A percentile compares a stretch with the other conserved stretches of the same genome.
Evolutionary conservation across 2,113 vertebrate species (phyloP).

Genomic region (Sylvietta virens): DNA sequence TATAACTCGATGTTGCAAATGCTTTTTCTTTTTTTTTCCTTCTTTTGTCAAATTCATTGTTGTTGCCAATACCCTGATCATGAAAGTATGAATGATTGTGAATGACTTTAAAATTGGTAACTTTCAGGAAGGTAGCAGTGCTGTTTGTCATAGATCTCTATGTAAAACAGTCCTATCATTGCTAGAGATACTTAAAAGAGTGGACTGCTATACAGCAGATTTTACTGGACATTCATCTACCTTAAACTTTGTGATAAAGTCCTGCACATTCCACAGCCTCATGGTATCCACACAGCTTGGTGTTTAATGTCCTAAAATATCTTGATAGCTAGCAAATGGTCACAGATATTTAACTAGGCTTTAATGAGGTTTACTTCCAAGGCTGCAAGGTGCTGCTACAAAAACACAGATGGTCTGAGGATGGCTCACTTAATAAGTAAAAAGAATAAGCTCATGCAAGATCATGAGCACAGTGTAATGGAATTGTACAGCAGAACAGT

Average conservation of each 20-base stretch:
- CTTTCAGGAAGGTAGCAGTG: not conserved
- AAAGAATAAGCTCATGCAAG: not conserved
- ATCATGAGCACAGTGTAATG: not conserved
- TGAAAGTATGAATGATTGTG: not conserved
- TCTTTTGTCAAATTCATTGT: not conserved
- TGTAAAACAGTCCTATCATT: not conserved
- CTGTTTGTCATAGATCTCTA: not conserved
- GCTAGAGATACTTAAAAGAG: not conserved
- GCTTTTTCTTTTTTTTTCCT: not conserved
- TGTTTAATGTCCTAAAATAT: not conserved
- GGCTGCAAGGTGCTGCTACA: not conserved
- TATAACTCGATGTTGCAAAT: not conserved
- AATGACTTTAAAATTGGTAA: not conserved
- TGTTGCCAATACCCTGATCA: not conserved
- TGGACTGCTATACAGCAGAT: not conserved
- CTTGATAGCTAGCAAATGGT: not conserved
- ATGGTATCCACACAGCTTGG: not conserved
- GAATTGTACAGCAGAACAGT: not conserved
- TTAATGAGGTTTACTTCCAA: not conserved
- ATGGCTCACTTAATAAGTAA: not conserved
- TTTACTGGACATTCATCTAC: not conserved
- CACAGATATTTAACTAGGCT: not conserved
- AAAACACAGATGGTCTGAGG: not conserved
- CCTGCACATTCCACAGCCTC: not conserved
- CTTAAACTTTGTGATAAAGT: not conserved